Conservation (phyloP, 2,113 vertebrate genomes). For the Lophochroa leadbeateri region DNA sequence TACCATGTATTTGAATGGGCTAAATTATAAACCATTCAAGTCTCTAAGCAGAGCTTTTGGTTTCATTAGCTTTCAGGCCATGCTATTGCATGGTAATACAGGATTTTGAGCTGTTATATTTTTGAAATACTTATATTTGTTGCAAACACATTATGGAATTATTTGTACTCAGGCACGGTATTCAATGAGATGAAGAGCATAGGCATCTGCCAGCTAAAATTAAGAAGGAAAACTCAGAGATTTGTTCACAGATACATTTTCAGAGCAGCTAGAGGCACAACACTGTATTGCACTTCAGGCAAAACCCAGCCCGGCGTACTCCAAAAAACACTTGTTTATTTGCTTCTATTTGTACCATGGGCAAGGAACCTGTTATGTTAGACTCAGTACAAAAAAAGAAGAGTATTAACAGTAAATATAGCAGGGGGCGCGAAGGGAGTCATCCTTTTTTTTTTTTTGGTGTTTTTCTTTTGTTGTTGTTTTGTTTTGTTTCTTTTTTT, state of each 20-base stretch:
- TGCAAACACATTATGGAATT: neutral
- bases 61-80: neutral
- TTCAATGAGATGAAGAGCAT: neutral
- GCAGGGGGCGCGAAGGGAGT: rapidly evolving
- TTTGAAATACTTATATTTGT: neutral
- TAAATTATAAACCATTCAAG: neutral
- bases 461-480: no score
- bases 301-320: neutral
- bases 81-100: neutral
- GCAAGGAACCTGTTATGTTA: neutral
- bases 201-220: neutral
- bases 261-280: neutral
- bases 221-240: neutral
- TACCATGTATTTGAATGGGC: neutral
- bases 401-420: neutral
- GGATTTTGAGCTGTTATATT: neutral
- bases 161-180: neutral
- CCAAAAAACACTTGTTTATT: neutral
- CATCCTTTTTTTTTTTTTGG: neutral
- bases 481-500: no score
- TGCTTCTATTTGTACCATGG: neutral
- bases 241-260: neutral
- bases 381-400: neutral
- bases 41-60: neutral
- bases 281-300: neutral